These are phyloP conservation scores for Coturnix japonica DNA, from an alignment of 2,113 vertebrate genomes.

Conservation along the genomic window DNA sequence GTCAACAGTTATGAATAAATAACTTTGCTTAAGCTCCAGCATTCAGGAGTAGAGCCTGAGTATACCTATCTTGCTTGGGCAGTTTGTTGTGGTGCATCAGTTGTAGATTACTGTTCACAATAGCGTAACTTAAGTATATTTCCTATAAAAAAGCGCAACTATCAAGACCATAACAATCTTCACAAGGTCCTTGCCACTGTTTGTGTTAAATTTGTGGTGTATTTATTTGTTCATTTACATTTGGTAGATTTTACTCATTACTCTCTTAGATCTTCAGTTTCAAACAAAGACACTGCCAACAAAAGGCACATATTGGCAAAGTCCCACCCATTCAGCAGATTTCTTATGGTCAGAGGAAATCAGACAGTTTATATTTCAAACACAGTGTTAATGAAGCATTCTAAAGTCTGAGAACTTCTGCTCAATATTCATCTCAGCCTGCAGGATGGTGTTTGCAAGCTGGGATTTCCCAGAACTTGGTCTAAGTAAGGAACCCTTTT, in stretches of 20 bases:
- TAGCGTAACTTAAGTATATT: neutral
- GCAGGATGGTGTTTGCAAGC: neutral
- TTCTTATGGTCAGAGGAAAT: neutral
- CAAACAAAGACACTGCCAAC: rapidly evolving
- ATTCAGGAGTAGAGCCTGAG: neutral
- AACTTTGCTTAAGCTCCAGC: neutral
- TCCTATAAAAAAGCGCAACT: neutral
- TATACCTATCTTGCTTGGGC: neutral
- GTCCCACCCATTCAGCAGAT: neutral
- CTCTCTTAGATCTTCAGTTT: neutral
- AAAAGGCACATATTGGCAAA: neutral
- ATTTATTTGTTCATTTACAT: neutral
- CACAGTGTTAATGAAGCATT: neutral
- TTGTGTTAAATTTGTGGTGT: neutral
- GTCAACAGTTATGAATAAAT: neutral
- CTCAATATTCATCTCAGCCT: neutral
- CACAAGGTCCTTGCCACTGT: neutral
- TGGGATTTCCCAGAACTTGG: neutral
- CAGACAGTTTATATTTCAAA: neutral
- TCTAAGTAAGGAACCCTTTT: neutral
- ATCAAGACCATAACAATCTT: neutral
- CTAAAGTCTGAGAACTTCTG: neutral
- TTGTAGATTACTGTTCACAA: neutral
- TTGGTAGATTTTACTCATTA: neutral
- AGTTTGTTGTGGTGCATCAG: rapidly evolving